Evolutionary conservation across 2,888 invertebrate genomes (phyloP), one percentile per base, ranked within the genome.

Genomic region (Himalopsyche anomala): DNA sequence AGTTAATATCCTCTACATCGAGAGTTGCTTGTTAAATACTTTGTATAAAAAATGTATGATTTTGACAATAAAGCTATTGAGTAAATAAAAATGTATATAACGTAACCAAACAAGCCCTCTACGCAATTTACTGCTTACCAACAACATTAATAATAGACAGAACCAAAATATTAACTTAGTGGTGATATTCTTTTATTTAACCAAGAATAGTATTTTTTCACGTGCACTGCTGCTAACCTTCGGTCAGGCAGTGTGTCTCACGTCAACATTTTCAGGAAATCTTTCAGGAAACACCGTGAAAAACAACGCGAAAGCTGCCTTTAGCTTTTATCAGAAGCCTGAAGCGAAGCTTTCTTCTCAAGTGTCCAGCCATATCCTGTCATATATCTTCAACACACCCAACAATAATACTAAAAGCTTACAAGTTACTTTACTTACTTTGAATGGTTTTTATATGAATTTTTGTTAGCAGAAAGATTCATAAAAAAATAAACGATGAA

Each of bases 341-440:
- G 62, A 62, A 62, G 62, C 62, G 62, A 62, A 62, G 62, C 62
- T 62, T 62, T 62, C 62, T 62, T 9, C 62, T 62, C 62, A 62
- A 62, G 62, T 62, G 62, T 19, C 62, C 62, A 28, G 62, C 62
- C 62, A 62, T 62, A 62, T 62, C 62, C 62, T 62, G 62, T 62
- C 62, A 62, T 62, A 62, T 62, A 62, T 62, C 28, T 62, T 62
- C 62, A 62, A 62, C 62, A 62, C 62, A 62, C 62, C 62, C 62
- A 19, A 62, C 28, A 62, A 62, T 62, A 62, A 62, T 62, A 62
- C 62, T 62, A 62, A 62, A 62, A 62, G 62, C 28, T 62, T 9
- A 62, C 28, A 51, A 51, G 51, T 51, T 51, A 15, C 51, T 51
- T 6, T 15, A 19, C 62, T 62, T 8, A 28, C 56, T 56, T 19